Evolutionary conservation across 1,140 invertebrate genomes (phyloP).

Genomic region (Pseudomyrmex concolor): DNA sequence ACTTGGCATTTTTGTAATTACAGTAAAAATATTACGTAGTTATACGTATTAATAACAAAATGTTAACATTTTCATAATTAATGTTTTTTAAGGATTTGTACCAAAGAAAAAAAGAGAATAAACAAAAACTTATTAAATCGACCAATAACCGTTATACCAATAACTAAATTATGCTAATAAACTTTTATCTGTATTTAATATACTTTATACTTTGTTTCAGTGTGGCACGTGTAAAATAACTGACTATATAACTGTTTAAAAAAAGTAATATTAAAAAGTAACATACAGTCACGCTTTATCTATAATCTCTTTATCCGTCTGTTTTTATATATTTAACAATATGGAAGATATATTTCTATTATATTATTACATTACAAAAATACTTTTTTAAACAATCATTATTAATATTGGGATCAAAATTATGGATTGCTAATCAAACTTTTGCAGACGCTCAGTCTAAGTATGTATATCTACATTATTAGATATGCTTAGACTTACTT

Average conservation of each 20-base stretch:
- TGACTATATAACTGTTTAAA: neutral
- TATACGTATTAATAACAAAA: neutral
- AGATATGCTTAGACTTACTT: too few species aligned
- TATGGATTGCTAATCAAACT: neutral
- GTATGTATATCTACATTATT: neutral
- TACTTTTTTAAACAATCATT: slow-evolving; percentile 13
- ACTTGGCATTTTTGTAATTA: neutral
- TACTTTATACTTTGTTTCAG: slow-evolving; percentile 33
- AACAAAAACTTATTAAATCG: slow-evolving; percentile 28
- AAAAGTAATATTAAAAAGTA: slow-evolving; percentile 7
- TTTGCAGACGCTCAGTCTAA: neutral
- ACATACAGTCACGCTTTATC: neutral
- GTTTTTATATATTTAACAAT: neutral
- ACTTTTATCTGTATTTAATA: slow-evolving; percentile 26
- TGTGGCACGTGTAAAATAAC: slow-evolving; percentile 40
- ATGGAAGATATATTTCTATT: neutral
- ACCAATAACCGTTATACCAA: slow-evolving; percentile 27
- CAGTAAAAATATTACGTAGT: neutral
- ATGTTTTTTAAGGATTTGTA: slow-evolving; percentile 13
- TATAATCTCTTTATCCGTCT: slow-evolving; percentile 26
- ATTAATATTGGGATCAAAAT: too few species aligned
- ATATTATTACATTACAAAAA: neutral
- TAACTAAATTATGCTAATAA: neutral
- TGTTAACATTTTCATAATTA: slow-evolving; percentile 11
- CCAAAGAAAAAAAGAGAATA: slow-evolving; percentile 1